These are phyloP conservation scores for Ephydatia muelleri DNA, from an alignment of 37 sponge, comb jelly and placozoan species.

Conservation along the genomic window DNA sequence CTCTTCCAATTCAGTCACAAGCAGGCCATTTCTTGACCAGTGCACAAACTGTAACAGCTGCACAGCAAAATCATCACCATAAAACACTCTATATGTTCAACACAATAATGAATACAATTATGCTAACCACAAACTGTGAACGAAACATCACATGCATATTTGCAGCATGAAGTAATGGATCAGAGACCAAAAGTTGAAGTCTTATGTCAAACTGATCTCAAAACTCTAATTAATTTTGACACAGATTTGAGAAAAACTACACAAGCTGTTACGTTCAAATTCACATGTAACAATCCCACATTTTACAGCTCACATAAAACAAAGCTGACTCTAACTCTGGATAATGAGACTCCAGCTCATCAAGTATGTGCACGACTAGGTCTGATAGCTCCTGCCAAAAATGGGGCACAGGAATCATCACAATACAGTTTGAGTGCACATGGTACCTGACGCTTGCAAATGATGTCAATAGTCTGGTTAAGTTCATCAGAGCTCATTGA, in stretches of 20 bases:
- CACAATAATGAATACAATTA: not conserved
- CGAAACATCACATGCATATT: not conserved
- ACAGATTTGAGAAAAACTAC: too few relatives aligned
- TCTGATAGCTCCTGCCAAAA: constrained; percentile 34
- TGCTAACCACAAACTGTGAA: not conserved
- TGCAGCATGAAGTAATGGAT: constrained; percentile 7
- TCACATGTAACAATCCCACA: too few relatives aligned
- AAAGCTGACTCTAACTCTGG: not conserved
- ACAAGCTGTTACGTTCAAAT: too few relatives aligned
- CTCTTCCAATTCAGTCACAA: constrained; percentile 35
- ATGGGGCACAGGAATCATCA: not conserved
- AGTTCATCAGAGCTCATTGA: not conserved
- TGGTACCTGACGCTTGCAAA: constrained; percentile 15
- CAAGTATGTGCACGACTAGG: constrained; percentile 26
- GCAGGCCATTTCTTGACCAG: constrained; percentile 69
- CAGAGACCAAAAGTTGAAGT: too few relatives aligned
- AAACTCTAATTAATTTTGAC: too few relatives aligned
- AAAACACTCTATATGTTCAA: not conserved
- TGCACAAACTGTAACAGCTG: constrained; percentile 58
- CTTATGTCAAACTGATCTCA: too few relatives aligned
- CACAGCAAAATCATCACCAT: not conserved
- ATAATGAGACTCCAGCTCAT: constrained; percentile 31
- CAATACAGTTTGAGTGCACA: not conserved
- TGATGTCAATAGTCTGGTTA: not conserved
- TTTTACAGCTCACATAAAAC: not conserved